phyloP scores from a whole-genome alignment of 1,140 invertebrate species.

The Camponotus vicinus region DNA sequence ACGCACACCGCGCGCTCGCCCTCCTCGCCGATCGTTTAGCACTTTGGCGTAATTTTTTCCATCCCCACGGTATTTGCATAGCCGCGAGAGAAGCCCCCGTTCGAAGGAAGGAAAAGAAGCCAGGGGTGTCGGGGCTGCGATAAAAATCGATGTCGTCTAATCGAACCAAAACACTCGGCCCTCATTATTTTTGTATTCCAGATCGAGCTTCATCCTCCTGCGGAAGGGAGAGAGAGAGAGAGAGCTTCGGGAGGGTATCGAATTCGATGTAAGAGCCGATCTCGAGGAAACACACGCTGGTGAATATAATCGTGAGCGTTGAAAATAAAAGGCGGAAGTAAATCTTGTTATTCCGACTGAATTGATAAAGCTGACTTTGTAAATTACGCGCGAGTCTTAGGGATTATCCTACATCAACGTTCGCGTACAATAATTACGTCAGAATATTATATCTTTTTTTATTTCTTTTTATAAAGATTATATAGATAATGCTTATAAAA shows the following conservation, averaged over 20 bases:
- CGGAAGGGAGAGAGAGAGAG: background rate
- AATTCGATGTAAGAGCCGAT: conserved; percentile 44
- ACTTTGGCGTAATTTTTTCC: conserved; percentile 82
- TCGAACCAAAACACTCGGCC: conserved; percentile 79
- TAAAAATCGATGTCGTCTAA: conserved; percentile 79
- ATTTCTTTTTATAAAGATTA: background rate
- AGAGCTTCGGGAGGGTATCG: conserved; percentile 19
- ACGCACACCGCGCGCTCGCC: conserved; percentile 37
- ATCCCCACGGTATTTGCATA: conserved; percentile 79
- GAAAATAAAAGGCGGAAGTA: conserved; percentile 4
- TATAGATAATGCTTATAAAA: background rate
- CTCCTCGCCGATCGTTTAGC: conserved; percentile 80
- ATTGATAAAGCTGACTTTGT: background rate
- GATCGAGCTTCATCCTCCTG: background rate
- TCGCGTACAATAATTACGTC: background rate
- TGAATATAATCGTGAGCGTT: conserved; percentile 6
- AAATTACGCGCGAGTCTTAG: background rate
- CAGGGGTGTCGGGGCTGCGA: conserved; percentile 50
- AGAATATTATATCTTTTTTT: background rate
- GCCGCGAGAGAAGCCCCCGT: conserved; percentile 56
- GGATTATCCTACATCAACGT: background rate
- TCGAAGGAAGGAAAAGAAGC: conserved; percentile 48
- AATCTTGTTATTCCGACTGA: background rate
- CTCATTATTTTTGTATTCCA: conserved; percentile 74
- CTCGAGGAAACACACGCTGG: conserved; percentile 10